Evolutionary conservation across 2,797 vertebrate genomes (phyloP), one percentile per base, ranked within the genome.

Genomic region (Oceanodroma leucorhoa): DNA sequence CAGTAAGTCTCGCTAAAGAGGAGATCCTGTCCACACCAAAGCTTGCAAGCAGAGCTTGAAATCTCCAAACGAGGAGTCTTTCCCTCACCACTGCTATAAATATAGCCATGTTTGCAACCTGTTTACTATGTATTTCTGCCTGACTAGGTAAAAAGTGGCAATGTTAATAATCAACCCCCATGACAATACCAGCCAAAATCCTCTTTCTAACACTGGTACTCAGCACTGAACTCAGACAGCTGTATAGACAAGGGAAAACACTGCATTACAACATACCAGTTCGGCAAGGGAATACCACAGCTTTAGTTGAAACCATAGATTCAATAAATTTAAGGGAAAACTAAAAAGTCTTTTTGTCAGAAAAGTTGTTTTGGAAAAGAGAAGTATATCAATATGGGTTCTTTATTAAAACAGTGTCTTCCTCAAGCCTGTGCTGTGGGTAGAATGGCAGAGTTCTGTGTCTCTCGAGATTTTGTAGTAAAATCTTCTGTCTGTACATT

Each of bases 331-430:
- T 13, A 76, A 89, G 41, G 29, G 10, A 55, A 91, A 88, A 72
- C 4, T 14, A 57, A 9, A 36, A 48, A 69, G 36, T 2, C 30
- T 58, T 75, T 75, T 26, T 53, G 3, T 18, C 46, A 88, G 51
- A 81, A 65, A 78, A 65, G 30, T 20, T 91, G 32, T 16, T 83
- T 38, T 81, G 24, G 29, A 69, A 83, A 50, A 70, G 43, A 24
- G 2, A 84, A 62, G 18, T 14, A 8, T 30, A 46, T 65, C 20
- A 36, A 4, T 43, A 65, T 22, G 9, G 14, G 3, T 0, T 4
- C 30, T 34, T 81, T 83, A 69, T 61, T 86, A 46, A 90, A 83
- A 78, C 1, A 91, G 10, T 6, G 10, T 50, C 57, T 83, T 78
- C 50, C 73, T 80, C n/a, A 61, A 75, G 64, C 32, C 22, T 34